Evolutionary conservation across 2,888 invertebrate genomes (phyloP).

Genomic region (Lysandra coridon): DNA sequence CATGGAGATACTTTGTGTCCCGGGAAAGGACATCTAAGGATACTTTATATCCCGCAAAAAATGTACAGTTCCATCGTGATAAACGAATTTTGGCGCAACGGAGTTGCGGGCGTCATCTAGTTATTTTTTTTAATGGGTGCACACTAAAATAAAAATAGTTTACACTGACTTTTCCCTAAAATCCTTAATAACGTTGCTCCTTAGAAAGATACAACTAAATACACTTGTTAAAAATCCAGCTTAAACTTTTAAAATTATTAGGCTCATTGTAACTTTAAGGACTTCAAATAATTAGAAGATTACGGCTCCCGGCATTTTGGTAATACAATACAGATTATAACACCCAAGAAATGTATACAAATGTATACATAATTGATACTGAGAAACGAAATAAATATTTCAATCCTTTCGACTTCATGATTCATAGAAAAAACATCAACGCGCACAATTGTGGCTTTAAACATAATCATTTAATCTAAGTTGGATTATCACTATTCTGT

Average conservation of each 20-base stretch:
- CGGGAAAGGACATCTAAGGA: too few relatives aligned
- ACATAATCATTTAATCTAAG: not conserved
- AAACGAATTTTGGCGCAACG: too few relatives aligned
- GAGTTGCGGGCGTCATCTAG: too few relatives aligned
- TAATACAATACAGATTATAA: constrained; percentile 13
- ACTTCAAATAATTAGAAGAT: constrained; percentile 10
- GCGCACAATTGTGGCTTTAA: constrained; percentile 39
- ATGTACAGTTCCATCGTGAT: too few relatives aligned
- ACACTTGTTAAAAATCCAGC: not conserved
- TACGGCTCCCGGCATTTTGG: not conserved
- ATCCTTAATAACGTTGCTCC: not conserved
- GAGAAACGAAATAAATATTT: not conserved
- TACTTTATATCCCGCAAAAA: too few relatives aligned
- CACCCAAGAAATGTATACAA: constrained; percentile 1
- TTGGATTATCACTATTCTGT: too few relatives aligned
- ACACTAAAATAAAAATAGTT: not conserved
- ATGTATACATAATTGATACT: not conserved
- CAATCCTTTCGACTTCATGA: constrained; percentile 22
- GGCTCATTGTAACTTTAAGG: not conserved
- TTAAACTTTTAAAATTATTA: not conserved
- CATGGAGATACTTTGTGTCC: too few relatives aligned
- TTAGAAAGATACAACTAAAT: not conserved
- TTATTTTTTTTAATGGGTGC: too few relatives aligned
- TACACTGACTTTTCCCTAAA: not conserved
- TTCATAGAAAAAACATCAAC: constrained; percentile 57